Base-by-base conservation (phyloP, 2,888 invertebrate species). In the Trichogramma evanescens region DNA sequence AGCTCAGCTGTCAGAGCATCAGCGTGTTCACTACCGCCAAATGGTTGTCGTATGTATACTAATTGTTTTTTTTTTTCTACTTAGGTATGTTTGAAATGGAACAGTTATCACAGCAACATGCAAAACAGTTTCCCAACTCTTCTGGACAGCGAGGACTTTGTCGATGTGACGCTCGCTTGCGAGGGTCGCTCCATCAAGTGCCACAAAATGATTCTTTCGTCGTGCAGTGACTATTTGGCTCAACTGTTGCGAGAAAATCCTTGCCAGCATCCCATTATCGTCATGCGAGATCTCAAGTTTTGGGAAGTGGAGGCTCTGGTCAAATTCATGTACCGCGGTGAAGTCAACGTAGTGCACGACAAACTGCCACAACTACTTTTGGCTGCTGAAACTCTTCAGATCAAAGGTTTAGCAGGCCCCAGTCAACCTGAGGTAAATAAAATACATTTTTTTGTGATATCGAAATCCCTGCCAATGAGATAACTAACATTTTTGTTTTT, bases 291-390 rank as follows among this genome's bases (percentile, higher is more conserved):
- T 71, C 89, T 92, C 82, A 87, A 80, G 63, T 86, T 91, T 73
- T 89, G 89, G 80, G 91, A 92, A 71, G 88, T 93, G 78, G 90
- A 92, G 71, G 91, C 91, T 0, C 79, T 93, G 50, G 91, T 93
- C 44, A 91, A 91, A 78, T 93, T 92, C 74, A 93, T 93, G 92
- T 93, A 93, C 77, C 90, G 90, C 72, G 93, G 92, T 0, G 92
- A 93, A 75, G 92, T 92, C 43, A 91, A 91, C 72, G 91, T 92
- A 0, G 89, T 90, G 4, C 91, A 92, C 70, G 90, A 91, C 59
- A 90, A 91, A 63, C 79, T 93, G 55, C 88, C 90, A 43, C 88
- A 89, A 67, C 77, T 93, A n/a, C 79, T 93, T 7, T 88, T 88
- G 71, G 90, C 91, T 0, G 93, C 93, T 0, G 91, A 92, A 72